Conservation (phyloP, 2,797 vertebrate genomes). For the Okamejei kenojei region DNA sequence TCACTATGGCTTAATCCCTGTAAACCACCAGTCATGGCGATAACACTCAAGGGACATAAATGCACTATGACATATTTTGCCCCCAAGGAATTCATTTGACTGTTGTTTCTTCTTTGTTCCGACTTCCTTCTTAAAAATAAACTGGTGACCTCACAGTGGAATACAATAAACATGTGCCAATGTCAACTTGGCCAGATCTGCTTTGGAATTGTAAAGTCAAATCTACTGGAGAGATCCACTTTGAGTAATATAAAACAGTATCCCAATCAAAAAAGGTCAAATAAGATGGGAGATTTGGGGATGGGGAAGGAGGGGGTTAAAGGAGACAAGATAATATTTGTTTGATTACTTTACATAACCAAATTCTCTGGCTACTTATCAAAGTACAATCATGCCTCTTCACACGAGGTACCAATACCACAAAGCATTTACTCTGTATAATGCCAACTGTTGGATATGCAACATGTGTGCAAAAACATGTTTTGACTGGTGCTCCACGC, state of each 20-base stretch:
- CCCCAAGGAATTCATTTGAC: constrained; percentile 5
- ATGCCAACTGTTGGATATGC: not conserved
- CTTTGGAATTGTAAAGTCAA: not conserved
- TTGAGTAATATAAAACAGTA: not conserved
- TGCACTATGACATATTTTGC: not conserved
- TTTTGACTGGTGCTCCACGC: not conserved
- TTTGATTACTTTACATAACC: not conserved
- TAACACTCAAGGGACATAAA: not conserved
- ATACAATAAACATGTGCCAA: not conserved
- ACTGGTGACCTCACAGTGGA: not conserved
- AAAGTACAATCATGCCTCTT: not conserved
- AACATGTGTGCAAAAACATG: not conserved
- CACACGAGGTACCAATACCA: not conserved
- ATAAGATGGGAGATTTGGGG: not conserved
- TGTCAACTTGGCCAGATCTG: not conserved
- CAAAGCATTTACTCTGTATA: not conserved
- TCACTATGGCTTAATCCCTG: not conserved
- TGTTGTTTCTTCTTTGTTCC: not conserved
- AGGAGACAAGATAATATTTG: not conserved
- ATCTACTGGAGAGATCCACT: not conserved
- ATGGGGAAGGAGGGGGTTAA: not conserved
- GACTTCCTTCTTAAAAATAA: not conserved
- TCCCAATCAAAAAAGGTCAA: no score
- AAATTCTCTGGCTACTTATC: not conserved
- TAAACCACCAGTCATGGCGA: not conserved